A percentile compares a stretch with the other conserved stretches of the same genome.
Evolutionary conservation across 2,113 vertebrate genomes (phyloP).

Genomic region (Cebidichthys violaceus): DNA sequence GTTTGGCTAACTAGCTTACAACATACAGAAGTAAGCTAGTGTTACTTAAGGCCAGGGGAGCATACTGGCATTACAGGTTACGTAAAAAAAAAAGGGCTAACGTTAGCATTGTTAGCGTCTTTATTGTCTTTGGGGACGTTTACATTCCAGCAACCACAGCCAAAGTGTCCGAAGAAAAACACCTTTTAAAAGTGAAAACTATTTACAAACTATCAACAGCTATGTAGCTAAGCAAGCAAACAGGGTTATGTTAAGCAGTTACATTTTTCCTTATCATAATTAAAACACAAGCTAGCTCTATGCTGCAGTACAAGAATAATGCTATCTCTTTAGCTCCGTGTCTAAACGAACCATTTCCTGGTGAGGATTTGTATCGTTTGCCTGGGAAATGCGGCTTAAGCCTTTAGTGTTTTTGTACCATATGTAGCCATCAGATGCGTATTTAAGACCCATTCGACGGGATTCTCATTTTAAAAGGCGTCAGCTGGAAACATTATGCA

Average conservation of each 20-base stretch:
- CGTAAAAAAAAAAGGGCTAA: neutral
- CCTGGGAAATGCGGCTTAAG: neutral
- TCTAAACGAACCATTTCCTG: neutral
- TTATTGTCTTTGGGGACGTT: neutral
- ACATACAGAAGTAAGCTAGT: neutral
- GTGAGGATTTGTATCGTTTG: neutral
- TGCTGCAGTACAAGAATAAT: neutral
- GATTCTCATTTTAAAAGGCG: neutral
- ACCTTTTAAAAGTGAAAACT: neutral
- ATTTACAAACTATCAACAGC: neutral
- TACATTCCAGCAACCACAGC: neutral
- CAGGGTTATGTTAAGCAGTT: neutral
- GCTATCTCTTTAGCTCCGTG: neutral
- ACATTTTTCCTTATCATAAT: neutral
- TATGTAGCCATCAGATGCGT: neutral
- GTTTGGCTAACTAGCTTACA: neutral
- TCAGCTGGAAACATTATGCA: neutral
- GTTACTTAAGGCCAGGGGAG: neutral
- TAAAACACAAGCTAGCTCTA: neutral
- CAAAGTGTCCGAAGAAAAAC: neutral
- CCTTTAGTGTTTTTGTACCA: neutral
- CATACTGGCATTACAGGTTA: neutral
- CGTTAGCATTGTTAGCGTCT: neutral
- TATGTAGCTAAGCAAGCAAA: neutral
- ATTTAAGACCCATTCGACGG: constrained; percentile 5